Conservation (phyloP, 2,888 invertebrate species). For the Crematogaster levior region DNA sequence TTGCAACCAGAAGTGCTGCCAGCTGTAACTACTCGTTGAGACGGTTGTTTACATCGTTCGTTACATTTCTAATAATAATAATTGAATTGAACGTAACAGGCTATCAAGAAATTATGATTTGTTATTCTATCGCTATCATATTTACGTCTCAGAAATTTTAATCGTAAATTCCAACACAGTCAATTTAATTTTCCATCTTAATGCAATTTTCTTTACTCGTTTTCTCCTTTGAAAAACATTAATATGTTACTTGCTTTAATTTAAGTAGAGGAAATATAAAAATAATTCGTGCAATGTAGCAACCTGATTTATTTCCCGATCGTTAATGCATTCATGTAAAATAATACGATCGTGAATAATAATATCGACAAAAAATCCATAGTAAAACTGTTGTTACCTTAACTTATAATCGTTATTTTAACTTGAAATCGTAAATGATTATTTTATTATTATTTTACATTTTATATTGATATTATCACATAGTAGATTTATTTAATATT, state of each 20-base stretch:
- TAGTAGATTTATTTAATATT: neutral
- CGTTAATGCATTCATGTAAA: neutral
- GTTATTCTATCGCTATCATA: neutral
- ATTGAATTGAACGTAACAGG: conserved; percentile 9
- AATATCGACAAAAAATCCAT: neutral
- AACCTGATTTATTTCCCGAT: neutral
- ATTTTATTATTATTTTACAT: neutral
- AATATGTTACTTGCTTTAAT: neutral
- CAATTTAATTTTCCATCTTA: neutral
- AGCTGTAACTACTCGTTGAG: neutral
- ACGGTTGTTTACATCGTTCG: neutral
- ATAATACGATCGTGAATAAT: neutral
- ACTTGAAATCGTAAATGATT: neutral
- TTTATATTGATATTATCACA: neutral
- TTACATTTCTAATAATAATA: conserved; percentile 7
- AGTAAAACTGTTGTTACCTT: neutral
- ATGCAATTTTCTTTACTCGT: neutral
- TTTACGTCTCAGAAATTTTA: neutral
- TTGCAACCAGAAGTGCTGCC: neutral
- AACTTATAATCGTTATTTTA: too few species aligned
- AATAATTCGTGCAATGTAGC: neutral
- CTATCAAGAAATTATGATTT: conserved; percentile 43
- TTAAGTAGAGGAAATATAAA: neutral
- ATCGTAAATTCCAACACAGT: too few species aligned
- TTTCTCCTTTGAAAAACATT: neutral